These are phyloP conservation scores for Falco novaeseelandiae DNA, from an alignment of 2,797 vertebrate genomes.

Conservation along the genomic window DNA sequence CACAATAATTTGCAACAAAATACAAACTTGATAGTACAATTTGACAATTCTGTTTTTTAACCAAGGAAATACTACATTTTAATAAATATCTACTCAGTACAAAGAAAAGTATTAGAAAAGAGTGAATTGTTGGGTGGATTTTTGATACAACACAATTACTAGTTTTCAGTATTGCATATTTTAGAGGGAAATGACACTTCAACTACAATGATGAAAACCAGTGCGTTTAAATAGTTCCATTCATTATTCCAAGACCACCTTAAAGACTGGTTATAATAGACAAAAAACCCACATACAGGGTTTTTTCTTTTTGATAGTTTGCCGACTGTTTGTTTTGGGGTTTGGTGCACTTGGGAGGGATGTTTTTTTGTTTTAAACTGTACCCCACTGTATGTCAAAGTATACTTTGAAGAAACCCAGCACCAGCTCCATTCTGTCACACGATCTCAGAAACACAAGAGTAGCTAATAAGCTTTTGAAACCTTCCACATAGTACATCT, in stretches of 20 bases:
- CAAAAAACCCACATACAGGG: accelerated
- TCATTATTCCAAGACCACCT: neutral
- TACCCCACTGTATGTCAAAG: neutral
- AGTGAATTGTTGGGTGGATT: neutral
- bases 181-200: neutral
- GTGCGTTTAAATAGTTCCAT: neutral
- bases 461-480: neutral
- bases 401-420: neutral
- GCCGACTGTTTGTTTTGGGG: neutral
- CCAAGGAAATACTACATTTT: neutral
- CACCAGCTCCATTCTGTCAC: neutral
- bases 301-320: neutral
- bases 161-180: neutral
- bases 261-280: neutral
- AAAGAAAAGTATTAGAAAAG: neutral
- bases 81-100: neutral
- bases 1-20: neutral
- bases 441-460: neutral
- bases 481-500: neutral
- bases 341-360: neutral
- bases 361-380: neutral
- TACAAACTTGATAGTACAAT: neutral
- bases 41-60: neutral
- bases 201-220: neutral
- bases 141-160: neutral